These are phyloP conservation scores for Ophraella communa DNA, from an alignment of 2,888 invertebrate species.

Conservation along the genomic window DNA sequence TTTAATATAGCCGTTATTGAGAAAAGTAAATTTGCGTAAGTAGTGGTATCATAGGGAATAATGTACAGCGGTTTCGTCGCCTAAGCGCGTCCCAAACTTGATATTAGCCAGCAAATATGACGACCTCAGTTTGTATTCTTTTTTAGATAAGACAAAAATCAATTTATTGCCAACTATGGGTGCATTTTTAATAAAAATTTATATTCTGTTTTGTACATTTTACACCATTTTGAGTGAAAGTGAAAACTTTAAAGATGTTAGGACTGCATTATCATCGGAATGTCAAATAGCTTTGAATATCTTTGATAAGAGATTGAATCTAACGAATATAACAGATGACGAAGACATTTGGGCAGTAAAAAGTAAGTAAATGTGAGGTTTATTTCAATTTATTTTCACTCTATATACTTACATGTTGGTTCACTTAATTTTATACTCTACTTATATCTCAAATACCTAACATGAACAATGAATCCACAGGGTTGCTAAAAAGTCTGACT, in stretches of 20 bases:
- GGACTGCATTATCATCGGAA: neutral
- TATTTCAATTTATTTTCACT: neutral
- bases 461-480: no score
- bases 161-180: neutral
- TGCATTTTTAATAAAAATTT: neutral
- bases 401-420: no score
- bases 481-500: no score
- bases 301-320: neutral
- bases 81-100: no score
- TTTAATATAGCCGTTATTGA: no score
- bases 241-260: neutral
- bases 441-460: no score
- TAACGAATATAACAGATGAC: neutral
- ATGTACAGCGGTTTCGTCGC: no score
- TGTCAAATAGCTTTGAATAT: neutral
- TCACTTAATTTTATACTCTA: no score
- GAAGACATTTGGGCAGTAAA: constrained; percentile 4
- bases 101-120: no score
- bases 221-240: neutral
- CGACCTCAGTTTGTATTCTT: no score
- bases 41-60: no score
- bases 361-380: neutral
- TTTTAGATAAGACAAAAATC: neutral
- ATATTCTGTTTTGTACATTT: neutral
- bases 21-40: no score